phyloP scores from a whole-genome alignment of 2,888 invertebrate genomes.

The Oconnorella tubifera region DNA sequence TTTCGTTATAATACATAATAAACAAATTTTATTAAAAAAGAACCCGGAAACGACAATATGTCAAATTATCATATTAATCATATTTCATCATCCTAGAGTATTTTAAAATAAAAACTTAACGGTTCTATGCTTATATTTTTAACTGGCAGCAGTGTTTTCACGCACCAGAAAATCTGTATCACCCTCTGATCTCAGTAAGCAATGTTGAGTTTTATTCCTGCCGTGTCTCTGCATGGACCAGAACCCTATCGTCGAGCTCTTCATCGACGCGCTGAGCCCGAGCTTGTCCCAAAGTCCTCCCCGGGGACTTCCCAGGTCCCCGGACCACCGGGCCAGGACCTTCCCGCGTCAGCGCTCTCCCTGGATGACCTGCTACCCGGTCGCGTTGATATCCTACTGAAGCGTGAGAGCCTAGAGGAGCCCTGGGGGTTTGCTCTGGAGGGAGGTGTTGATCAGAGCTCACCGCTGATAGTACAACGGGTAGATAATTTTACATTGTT shows the following conservation, averaged over 20 bases:
- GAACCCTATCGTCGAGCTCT: conserved; percentile 1
- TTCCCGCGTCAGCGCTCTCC: neutral
- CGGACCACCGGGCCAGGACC: neutral
- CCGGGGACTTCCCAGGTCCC: neutral
- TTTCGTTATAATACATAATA: too few relatives aligned
- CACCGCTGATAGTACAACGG: conserved; percentile 13
- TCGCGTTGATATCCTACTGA: neutral
- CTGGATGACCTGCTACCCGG: conserved; percentile 1
- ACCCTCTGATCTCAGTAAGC: too few relatives aligned
- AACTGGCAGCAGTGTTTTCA: too few relatives aligned
- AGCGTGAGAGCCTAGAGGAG: conserved; percentile 4
- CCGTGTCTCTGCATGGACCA: neutral
- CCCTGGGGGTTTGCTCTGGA: conserved; percentile 21
- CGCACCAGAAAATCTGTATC: too few relatives aligned
- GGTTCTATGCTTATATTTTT: too few relatives aligned
- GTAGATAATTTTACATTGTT: conserved; percentile 8
- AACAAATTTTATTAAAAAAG: too few relatives aligned
- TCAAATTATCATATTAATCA: too few relatives aligned
- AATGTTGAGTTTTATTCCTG: conserved; percentile 1
- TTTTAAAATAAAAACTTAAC: too few relatives aligned
- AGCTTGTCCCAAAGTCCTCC: neutral
- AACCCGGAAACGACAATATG: too few relatives aligned
- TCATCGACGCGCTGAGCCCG: neutral
- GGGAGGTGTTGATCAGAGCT: conserved; percentile 11
- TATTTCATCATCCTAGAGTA: too few relatives aligned